Percentiles rank a stretch among this genome's conserved stretches.
phyloP scores from a whole-genome alignment of 2,888 invertebrate species.

The Podabrus alpinus region DNA sequence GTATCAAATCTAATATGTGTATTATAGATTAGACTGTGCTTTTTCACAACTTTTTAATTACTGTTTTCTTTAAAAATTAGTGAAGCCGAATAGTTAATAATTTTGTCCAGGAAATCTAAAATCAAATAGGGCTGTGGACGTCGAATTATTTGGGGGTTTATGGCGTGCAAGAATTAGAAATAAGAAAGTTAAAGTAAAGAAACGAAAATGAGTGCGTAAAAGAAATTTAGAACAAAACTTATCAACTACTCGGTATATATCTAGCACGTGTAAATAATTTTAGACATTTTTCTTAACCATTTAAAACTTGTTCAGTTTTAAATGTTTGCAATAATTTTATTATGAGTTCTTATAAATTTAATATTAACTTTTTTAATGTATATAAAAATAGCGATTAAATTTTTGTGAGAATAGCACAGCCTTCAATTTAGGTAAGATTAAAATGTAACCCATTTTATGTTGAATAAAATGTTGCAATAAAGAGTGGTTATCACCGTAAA shows the following conservation, averaged over 20 bases:
- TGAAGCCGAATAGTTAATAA: not conserved
- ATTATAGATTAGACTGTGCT: slow-evolving; percentile 6
- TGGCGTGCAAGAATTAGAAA: not conserved
- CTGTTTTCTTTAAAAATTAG: not conserved
- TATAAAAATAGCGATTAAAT: not conserved
- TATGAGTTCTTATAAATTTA: not conserved
- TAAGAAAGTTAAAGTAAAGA: not conserved
- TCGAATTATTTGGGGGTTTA: not conserved
- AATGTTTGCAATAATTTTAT: not conserved
- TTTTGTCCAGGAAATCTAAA: not conserved
- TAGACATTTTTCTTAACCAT: not conserved
- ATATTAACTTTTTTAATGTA: not conserved
- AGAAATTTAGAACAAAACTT: not conserved
- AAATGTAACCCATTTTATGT: slow-evolving; percentile 43
- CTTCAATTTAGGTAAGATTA: slow-evolving; percentile 38
- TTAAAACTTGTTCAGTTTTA: not conserved
- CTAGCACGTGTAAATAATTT: not conserved
- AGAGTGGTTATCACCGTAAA: not conserved
- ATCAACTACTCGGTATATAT: not conserved
- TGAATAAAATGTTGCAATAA: slow-evolving; percentile 42
- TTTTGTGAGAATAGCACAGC: slow-evolving; percentile 7
- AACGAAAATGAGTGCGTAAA: not conserved
- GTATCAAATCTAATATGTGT: slow-evolving; percentile 19
- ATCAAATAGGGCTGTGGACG: not conserved
- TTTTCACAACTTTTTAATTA: not conserved